phyloP scores from a whole-genome alignment of 2,888 invertebrate species.

The Pammene aurita region DNA sequence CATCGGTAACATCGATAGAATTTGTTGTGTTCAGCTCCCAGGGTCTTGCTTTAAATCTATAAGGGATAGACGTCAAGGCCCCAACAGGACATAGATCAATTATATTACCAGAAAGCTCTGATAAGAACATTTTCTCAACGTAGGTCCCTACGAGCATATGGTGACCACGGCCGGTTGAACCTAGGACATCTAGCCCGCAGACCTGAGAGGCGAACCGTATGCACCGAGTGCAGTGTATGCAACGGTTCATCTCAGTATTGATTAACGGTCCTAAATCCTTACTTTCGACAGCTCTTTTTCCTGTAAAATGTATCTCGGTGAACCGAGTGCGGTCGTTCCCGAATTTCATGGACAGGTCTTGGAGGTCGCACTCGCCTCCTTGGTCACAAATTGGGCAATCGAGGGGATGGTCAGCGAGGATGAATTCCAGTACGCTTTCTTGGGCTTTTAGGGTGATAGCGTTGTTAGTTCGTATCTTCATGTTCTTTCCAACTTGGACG shows the following conservation, averaged over 20 bases:
- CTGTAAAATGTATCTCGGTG: constrained; percentile 93
- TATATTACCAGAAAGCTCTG: constrained; percentile 98
- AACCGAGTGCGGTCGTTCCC: constrained; percentile 97
- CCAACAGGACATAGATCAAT: constrained; percentile 99
- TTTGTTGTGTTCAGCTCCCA: constrained; percentile 95
- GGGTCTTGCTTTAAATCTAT: constrained; percentile 96
- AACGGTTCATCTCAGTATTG: constrained; percentile 98
- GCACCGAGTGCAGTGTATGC: constrained; percentile 99
- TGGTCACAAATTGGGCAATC: constrained; percentile 99
- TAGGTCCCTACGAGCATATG: constrained; percentile 99
- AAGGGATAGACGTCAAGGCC: constrained; percentile 98
- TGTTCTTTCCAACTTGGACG: constrained; percentile 98
- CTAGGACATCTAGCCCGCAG: constrained; percentile 97
- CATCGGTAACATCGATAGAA: constrained; percentile 76
- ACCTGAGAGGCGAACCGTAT: constrained; percentile 99
- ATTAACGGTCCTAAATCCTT: constrained; percentile 98
- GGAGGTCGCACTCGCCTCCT: constrained; percentile 95
- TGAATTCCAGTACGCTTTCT: constrained; percentile 96
- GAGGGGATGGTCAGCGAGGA: constrained; percentile 97
- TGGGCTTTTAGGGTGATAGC: constrained; percentile 88
- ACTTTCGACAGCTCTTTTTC: constrained; percentile 97
- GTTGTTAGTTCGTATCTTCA: constrained; percentile 98
- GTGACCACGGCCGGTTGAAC: constrained; percentile 94
- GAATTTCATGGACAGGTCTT: constrained; percentile 99
- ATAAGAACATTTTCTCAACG: constrained; percentile 97